Evolutionary conservation across 2,113 vertebrate genomes (phyloP), one percentile per base, ranked within the genome.

Genomic region (Misgurnus mizolepis): DNA sequence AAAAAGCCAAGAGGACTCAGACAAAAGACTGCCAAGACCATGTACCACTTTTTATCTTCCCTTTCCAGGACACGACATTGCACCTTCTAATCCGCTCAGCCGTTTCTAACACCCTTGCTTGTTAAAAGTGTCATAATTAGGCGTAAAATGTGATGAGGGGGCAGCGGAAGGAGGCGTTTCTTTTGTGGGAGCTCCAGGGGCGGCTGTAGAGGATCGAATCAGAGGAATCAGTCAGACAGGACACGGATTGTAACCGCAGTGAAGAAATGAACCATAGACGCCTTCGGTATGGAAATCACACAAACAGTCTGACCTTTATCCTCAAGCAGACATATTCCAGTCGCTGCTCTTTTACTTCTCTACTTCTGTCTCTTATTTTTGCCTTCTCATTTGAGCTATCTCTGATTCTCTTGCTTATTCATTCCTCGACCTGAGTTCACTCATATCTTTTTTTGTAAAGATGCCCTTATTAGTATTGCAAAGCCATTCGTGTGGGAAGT

Each of bases 61-160:
- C 81, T 89, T 85, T 87, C 84, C 88, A 80, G 80, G 34, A 64
- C 22, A 78, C 2, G n/a, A 82, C 50, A 70, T 64, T 17, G 79
- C 84, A 86, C 76, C 69, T 81, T 60, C 76, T 84, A 69, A 86
- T 89, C 86, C 83, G 70, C 86, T 87, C 83, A 78, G 81, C 82
- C 84, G 84, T 50, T 87, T 86, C 78, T 87, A 84, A 86, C 83
- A 76, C 86, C 81, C 77, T 76, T 78, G 47, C 79, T 86, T 73
- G 83, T 87, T 85, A 87, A 88, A 82, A 27, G 1, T 70, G 82
- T 89, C 77, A 84, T 91, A 90, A 90, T 90, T 88, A 89, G 86
- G 83, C 81, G 80, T 87, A 78, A 89, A 89, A 88, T 84, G 80
- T 83, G 85, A 87, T 64, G 70, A 80, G 81, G 82, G 84, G 86